Percentiles rank a stretch among this genome's conserved stretches.
These are phyloP conservation scores for Carapus acus DNA, from an alignment of 2,797 vertebrate species.

Conservation along the genomic window DNA sequence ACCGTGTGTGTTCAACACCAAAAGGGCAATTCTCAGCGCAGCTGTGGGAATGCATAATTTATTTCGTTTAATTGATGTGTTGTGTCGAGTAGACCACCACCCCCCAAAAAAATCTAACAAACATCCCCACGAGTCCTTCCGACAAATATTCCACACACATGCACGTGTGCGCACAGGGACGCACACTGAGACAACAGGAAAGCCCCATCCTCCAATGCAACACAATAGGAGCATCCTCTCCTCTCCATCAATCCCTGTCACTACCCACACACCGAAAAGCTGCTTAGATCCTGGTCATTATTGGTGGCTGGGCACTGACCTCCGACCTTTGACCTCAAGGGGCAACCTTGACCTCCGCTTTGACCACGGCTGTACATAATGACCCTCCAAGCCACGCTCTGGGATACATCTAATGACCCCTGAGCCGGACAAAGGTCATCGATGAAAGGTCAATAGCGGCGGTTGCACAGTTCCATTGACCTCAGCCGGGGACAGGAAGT, in stretches of 20 bases:
- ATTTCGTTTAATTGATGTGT: conserved; percentile 11
- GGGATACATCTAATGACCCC: conserved; percentile 55
- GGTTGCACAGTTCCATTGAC: conserved; percentile 31
- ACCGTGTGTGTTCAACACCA: conserved; percentile 31
- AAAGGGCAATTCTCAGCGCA: conserved; percentile 47
- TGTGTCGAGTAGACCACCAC: not conserved
- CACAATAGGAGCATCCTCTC: conserved; percentile 14
- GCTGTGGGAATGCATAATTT: conserved; percentile 31
- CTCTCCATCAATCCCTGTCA: conserved; percentile 26
- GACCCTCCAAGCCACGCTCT: conserved; percentile 19
- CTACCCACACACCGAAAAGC: conserved; percentile 37
- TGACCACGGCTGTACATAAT: conserved; percentile 49
- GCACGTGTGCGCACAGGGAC: conserved; percentile 1
- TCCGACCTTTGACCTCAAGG: conserved; percentile 47
- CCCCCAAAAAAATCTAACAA: not conserved
- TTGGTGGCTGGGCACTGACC: conserved; percentile 45
- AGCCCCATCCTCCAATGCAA: too few relatives aligned
- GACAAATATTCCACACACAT: too few relatives aligned
- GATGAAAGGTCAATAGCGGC: conserved; percentile 60
- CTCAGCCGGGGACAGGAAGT: conserved; percentile 25
- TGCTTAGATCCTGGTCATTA: conserved; percentile 36
- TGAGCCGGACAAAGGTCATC: conserved; percentile 25
- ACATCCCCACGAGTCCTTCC: not conserved
- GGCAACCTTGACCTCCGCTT: conserved; percentile 44
- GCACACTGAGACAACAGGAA: conserved; percentile 36